Evolutionary conservation across 2,113 vertebrate genomes (phyloP).

Genomic region (Otolemur garnettii): DNA sequence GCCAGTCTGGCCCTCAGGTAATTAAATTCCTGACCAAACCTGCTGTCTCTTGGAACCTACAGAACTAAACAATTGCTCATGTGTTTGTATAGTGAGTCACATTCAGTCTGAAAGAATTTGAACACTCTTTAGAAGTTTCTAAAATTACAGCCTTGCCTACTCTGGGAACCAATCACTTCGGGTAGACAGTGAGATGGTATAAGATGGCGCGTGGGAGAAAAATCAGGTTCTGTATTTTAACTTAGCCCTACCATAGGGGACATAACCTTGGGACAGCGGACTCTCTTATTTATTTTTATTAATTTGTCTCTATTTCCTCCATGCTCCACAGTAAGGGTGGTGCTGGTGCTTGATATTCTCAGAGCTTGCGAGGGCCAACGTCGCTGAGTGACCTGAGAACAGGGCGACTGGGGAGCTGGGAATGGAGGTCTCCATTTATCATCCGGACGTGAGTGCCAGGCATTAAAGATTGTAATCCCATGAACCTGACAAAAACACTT

Average conservation of each 20-base stretch:
- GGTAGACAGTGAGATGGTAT: not conserved
- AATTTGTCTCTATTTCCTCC: not conserved
- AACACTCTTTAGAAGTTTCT: constrained; percentile 49
- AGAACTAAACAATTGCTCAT: constrained; percentile 21
- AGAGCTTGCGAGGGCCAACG: constrained; percentile 2
- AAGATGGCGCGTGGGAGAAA: not conserved
- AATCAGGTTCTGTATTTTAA: not conserved
- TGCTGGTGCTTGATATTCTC: not conserved
- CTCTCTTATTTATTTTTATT: not conserved
- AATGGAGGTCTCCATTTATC: constrained; percentile 56
- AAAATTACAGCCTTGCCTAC: constrained; percentile 35
- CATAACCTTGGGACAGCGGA: not conserved
- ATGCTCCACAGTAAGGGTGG: not conserved
- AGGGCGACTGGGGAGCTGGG: constrained; percentile 11
- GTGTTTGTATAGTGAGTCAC: constrained; percentile 55
- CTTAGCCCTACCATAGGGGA: not conserved
- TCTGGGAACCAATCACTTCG: not conserved
- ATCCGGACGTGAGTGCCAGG: constrained; percentile 50
- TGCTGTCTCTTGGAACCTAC: constrained; percentile 12
- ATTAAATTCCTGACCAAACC: constrained; percentile 60
- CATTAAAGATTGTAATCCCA: constrained; percentile 56
- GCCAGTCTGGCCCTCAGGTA: constrained; percentile 3
- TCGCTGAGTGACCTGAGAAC: constrained; percentile 11
- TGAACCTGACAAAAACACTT: constrained; percentile 62
- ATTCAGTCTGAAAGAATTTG: constrained; percentile 36